A percentile compares a stretch with the other conserved stretches of the same genome.
Evolutionary conservation across 2,113 vertebrate genomes (phyloP).

Genomic region (Poecile atricapillus): DNA sequence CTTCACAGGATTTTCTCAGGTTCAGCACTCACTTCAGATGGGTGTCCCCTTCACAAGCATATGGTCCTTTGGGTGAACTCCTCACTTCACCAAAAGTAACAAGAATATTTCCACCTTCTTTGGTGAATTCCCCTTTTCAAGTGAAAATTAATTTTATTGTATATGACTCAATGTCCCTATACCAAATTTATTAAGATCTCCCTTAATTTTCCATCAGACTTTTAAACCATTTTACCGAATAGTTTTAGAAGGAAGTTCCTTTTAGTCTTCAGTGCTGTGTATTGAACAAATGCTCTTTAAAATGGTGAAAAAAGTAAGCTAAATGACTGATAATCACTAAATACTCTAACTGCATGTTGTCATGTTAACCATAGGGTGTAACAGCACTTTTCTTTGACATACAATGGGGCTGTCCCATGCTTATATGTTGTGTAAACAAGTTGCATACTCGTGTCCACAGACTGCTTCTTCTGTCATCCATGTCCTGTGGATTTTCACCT

Average conservation of each 20-base stretch:
- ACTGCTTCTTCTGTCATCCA: background rate
- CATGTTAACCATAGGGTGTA: constrained; percentile 9
- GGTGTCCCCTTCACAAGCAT: background rate
- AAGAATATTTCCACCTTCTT: background rate
- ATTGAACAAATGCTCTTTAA: constrained; percentile 18
- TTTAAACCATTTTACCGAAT: background rate
- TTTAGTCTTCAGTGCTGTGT: background rate
- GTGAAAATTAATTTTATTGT: background rate
- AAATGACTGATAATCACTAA: background rate
- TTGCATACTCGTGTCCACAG: background rate
- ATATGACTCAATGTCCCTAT: background rate
- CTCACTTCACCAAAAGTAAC: background rate
- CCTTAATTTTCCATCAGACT: background rate
- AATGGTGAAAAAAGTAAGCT: background rate
- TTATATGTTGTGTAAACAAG: background rate
- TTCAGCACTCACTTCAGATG: background rate
- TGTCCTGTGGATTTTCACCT: background rate
- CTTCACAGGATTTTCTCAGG: background rate
- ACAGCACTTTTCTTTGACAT: constrained; percentile 13
- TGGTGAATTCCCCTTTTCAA: background rate
- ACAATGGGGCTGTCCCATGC: background rate
- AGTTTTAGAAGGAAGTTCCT: constrained; percentile 5
- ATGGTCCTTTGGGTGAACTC: background rate
- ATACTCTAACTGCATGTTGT: constrained; percentile 1
- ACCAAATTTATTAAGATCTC: background rate